Percentiles rank a stretch among this genome's conserved stretches.
phyloP scores from a whole-genome alignment of 64 coral and sea anemone species.

The Actinia tenebrosa region DNA sequence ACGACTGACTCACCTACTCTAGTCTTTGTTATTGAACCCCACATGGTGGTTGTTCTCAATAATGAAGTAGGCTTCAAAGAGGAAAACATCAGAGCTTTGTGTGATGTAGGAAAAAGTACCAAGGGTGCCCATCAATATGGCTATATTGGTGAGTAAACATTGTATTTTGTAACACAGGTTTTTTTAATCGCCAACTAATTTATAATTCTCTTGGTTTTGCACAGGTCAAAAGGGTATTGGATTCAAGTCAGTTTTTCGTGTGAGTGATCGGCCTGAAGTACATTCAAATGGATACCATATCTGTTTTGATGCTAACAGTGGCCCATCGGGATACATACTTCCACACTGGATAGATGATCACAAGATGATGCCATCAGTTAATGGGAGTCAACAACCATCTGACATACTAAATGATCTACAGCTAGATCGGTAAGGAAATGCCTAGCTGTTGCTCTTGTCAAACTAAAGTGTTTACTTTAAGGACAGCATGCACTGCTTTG shows the following conservation, averaged over 20 bases:
- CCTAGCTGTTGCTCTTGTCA: not conserved
- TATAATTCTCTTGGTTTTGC: not conserved
- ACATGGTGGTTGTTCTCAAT: conserved; percentile 67
- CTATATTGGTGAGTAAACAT: conserved; percentile 69
- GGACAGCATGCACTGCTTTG: too few relatives aligned
- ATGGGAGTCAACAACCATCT: not conserved
- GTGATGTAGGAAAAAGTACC: conserved; percentile 86
- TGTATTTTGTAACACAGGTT: not conserved
- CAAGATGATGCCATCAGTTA: not conserved
- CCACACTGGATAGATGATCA: conserved; percentile 68
- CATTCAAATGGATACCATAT: conserved; percentile 94
- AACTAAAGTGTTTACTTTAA: too few relatives aligned
- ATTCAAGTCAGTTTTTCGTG: conserved; percentile 89
- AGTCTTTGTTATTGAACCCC: conserved; percentile 58
- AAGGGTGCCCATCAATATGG: conserved; percentile 88
- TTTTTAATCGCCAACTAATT: too few relatives aligned
- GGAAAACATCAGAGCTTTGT: conserved; percentile 82
- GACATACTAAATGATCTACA: not conserved
- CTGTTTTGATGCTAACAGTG: conserved; percentile 86
- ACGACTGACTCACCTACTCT: conserved; percentile 44
- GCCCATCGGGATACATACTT: conserved; percentile 75
- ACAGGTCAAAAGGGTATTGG: conserved; percentile 92
- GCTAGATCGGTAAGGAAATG: not conserved
- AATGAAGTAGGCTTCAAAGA: conserved; percentile 84
- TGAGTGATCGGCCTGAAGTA: conserved; percentile 78